Evolutionary conservation across 2,797 vertebrate species (phyloP), one percentile per base, ranked within the genome.

Genomic region (Morelia viridis): DNA sequence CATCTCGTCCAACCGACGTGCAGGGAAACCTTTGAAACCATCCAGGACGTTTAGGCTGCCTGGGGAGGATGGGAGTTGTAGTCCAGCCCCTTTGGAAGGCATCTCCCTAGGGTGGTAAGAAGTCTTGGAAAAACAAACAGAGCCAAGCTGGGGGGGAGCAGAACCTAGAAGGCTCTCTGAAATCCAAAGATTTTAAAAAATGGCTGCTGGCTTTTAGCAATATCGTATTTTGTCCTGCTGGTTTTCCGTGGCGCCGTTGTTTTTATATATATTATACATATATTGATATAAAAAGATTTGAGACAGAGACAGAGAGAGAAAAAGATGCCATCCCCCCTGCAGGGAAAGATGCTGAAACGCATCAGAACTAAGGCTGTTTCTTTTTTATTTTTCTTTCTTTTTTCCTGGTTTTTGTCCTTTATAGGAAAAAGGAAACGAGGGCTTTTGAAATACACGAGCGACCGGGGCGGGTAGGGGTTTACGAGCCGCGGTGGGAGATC

Each of bases 401-500:
- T 57, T n/a, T n/a, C 24, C 4, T 2, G 50, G 31, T 91, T 26
- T 26, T 56, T 26, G 71, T 87, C 87, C 68, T 90, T 92, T 89
- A 89, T 91, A 83, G 57, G 87, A 68, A 68, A 92, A 46, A 90
- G 71, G 41, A 31, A 64, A 87, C 9, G 19, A 15, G 53, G 53
- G 80, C 84, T 31, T 65, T 93, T 58, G 71, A 92, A 83, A 93
- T 83, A 88, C 93, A 90, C 88, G 8, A 17, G 61, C 0, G 24
- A 71, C 87, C 84, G 60, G 57, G 26, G 6, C 11, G 58, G 58
- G 58, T 2, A 0, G 58, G 17, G 19, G 58, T 31, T 91, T 71
- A 93, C 1, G 93, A 93, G 53, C 91, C 91, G 0, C 91, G 91
- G 46, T 90, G 88, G 13, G 91, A 88, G 85, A 60, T 28, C 71